Base-by-base conservation (phyloP, 2,888 invertebrate genomes). In the Patella caerulea region DNA sequence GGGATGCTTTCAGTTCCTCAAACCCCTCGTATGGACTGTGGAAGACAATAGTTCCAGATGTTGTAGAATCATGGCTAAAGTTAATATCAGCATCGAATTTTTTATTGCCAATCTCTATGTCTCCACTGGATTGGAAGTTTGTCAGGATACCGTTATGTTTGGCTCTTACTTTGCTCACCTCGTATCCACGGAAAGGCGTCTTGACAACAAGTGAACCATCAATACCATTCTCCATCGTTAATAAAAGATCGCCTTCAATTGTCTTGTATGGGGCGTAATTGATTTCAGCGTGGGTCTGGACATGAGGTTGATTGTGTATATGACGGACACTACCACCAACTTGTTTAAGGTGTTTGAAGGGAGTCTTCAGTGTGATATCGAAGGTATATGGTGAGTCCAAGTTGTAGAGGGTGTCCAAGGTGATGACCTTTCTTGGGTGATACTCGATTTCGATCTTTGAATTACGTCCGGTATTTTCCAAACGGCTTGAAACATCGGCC, bases 361-460 rank as follows among this genome's bases (percentile, higher is more conserved):
- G 86, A 52, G 84, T 83, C 2, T 77, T 78, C 14, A 86, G 71
- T 34, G 79, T 82, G 4, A 83, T 70, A 34, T 83, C 80, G 56
- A 80, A 80, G 19, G 80, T 65, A 29, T 81, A 71, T 53, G 71
- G 70, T 45, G 77, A 73, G n/a, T 79, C 72, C n/a, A 83, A 74
- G n/a, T 79, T 78, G 53, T 84, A 81, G 19, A 80, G 73, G 71
- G 80, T 82, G 72, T 83, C 82, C 52, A 83, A 52, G 5, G 78
- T 78, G 19, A 86, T 79, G 56, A 82, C 83, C 24, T 84, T 78
- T 53, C 80, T 83, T 4, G 86, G 85, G 54, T 81, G 83, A 83
- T 86, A 86, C 65, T 83, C 82, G 45, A 81, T 77, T 29, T 75
- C 72, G 4, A 84, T 84, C 14, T 81, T 74, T 3, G 76, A 85